These are phyloP conservation scores for Microctonus aethiopoides DNA, from an alignment of 2,888 invertebrate genomes.

Conservation along the genomic window DNA sequence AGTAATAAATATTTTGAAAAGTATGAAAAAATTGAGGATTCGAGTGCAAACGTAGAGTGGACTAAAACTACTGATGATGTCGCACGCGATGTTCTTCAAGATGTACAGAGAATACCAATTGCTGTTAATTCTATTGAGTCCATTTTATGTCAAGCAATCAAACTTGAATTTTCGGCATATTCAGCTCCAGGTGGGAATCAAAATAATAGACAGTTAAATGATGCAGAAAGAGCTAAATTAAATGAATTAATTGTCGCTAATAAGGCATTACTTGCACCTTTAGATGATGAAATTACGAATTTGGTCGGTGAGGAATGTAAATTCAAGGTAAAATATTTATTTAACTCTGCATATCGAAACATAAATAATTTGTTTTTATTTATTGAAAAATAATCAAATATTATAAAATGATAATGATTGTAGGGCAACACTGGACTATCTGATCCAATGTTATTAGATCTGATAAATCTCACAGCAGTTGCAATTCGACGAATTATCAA, in stretches of 20 bases:
- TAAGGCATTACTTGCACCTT: constrained; percentile 84
- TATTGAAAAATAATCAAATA: neutral
- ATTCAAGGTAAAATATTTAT: constrained; percentile 68
- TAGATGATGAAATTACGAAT: constrained; percentile 83
- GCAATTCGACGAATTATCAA: constrained; percentile 89
- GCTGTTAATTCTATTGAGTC: constrained; percentile 83
- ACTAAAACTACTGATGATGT: constrained; percentile 62
- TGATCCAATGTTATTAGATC: constrained; percentile 81
- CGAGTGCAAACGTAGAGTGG: constrained; percentile 42
- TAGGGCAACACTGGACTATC: constrained; percentile 61
- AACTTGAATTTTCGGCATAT: constrained; percentile 83
- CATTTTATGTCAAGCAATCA: constrained; percentile 86
- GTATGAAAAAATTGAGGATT: constrained; percentile 39
- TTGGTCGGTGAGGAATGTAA: constrained; percentile 75
- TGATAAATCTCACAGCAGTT: constrained; percentile 91
- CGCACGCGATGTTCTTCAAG: constrained; percentile 75
- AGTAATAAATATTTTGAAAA: constrained; percentile 55
- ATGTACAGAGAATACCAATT: constrained; percentile 70
- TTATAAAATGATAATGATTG: neutral
- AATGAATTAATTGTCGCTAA: constrained; percentile 88
- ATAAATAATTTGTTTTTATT: neutral
- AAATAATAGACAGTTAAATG: constrained; percentile 77
- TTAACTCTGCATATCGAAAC: neutral
- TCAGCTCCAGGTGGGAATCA: constrained; percentile 73
- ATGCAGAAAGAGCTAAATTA: constrained; percentile 85